Base-by-base conservation (phyloP, 2,888 invertebrate species). In the Drosophila dives region DNA sequence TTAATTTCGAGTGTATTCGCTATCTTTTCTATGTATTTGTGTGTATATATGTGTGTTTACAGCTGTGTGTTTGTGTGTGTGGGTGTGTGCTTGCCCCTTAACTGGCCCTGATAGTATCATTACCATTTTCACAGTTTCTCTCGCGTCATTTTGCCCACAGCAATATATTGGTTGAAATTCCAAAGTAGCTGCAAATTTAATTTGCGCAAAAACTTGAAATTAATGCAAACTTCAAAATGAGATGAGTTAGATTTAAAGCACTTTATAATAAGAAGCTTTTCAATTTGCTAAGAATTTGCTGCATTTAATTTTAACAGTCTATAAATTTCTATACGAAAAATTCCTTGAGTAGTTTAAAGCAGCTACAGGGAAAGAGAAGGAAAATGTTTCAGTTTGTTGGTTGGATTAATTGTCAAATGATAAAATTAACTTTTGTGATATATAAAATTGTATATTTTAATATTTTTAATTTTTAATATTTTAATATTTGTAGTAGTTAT, bases 101-200 rank as follows among this genome's bases (percentile, higher is more conserved):
- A 86, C 86, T 77, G 68, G 69, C 61, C 75, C 87, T 77, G 82
- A 75, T 84, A 70, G 81, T 75, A 82, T 79, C 79, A 86, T 87
- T 86, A 81, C 77, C 74, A 77, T 71, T 82, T 74, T 53, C 67
- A 49, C 72, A 72, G 64, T 73, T 78, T 70, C 45, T 50, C 36
- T 58, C 42, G 50, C 42, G 26, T 67, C 45, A 61, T 23, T 50
- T 48, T 23, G 50, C 12, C 33, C 34, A 26, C 33, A 12, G 33
- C 55, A 23, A 20, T 40, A 33, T 15, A n/a, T 59, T 56, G 50
- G 36, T 55, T 36, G 55, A 32, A 78, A 33, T 78, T 53, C 51
- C 62, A 45, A 58, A 60, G 49, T 34, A 45, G 32, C 38, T 56
- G 42, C n/a, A 60, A 73, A 77, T 73, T 78, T 34, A 65, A 77